Conservation (phyloP, 2,113 vertebrate genomes). For the Xiphophorus hellerii region DNA sequence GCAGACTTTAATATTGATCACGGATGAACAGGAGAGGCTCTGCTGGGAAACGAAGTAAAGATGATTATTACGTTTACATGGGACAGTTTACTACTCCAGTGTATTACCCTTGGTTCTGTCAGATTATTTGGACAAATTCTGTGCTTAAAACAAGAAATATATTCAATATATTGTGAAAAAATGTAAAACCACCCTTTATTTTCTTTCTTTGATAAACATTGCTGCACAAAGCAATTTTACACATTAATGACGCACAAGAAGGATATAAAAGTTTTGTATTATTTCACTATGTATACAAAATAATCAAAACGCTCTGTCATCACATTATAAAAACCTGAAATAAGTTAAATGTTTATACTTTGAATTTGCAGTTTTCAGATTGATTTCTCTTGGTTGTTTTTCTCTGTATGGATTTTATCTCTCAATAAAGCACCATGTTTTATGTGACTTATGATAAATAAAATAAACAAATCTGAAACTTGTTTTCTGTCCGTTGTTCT, state of each 20-base stretch:
- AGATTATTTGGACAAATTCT: background rate
- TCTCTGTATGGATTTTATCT: background rate
- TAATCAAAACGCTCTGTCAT: background rate
- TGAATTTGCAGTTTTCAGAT: background rate
- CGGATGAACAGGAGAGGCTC: conserved; percentile 4
- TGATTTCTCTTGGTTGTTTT: background rate
- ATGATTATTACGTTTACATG: background rate
- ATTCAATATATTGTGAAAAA: background rate
- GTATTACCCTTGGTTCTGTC: background rate
- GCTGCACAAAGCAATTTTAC: background rate
- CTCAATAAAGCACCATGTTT: background rate
- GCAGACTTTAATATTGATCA: conserved; percentile 23
- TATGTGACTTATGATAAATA: background rate
- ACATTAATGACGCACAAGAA: background rate
- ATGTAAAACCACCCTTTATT: background rate
- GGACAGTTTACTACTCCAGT: background rate
- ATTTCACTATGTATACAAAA: too few relatives aligned
- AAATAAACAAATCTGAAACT: background rate
- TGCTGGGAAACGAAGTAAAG: conserved; percentile 30
- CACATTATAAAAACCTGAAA: too few relatives aligned
- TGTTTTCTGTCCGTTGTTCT: background rate
- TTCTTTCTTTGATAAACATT: background rate
- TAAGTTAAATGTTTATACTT: background rate
- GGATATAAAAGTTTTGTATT: too few relatives aligned
- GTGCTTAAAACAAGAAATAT: background rate